Evolutionary conservation across 2,888 invertebrate genomes (phyloP).

Genomic region (Gibbula magus): DNA sequence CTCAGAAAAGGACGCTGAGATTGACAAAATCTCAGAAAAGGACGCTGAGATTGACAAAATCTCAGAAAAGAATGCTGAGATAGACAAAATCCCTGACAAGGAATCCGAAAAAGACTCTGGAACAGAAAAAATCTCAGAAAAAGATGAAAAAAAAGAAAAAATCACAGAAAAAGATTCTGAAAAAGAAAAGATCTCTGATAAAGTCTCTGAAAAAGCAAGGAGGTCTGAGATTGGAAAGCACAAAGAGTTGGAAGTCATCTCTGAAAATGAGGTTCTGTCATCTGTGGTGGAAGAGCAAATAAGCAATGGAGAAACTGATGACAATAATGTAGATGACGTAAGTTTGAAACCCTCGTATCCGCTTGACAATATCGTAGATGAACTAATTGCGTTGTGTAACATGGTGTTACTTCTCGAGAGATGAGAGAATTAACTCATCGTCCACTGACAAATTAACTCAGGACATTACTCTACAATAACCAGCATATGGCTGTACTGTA

Average conservation of each 20-base stretch:
- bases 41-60: no score
- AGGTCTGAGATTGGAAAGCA: no score
- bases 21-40: no score
- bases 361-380: background rate
- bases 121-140: conserved; percentile 1
- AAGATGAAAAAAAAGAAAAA: no score
- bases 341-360: background rate
- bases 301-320: conserved; percentile 19
- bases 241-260: no score
- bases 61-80: no score
- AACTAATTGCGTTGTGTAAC: background rate
- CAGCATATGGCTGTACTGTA: no score
- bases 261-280: background rate
- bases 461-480: background rate
- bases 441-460: background rate
- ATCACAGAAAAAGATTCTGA: no score
- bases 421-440: background rate
- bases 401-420: background rate
- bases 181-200: no score
- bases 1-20: no score
- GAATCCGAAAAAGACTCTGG: conserved; percentile 19
- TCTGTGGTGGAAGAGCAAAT: background rate
- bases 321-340: conserved; percentile 20
- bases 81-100: background rate
- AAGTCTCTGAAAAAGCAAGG: no score